Percentiles rank a stretch among this genome's conserved stretches.
Conservation (phyloP, 2,888 invertebrate species). For the Desoria tigrina region DNA sequence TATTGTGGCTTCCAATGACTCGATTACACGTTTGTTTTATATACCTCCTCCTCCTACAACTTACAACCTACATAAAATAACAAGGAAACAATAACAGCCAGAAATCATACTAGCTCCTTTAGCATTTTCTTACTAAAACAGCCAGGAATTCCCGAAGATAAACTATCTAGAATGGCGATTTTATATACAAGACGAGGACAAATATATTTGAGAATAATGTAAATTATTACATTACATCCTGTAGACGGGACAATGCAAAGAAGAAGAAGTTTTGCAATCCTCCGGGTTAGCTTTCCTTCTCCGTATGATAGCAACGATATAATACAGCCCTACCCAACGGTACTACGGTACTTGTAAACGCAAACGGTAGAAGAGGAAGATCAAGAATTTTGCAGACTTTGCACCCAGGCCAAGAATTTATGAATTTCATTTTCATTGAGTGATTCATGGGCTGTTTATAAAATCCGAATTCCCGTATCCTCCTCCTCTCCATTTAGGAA, state of each 20-base stretch:
- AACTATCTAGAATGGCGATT: conserved; percentile 8
- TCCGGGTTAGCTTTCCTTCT: too few relatives aligned
- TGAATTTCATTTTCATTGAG: conserved; percentile 22
- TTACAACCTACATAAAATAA: too few relatives aligned
- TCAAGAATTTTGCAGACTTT: conserved; percentile 17
- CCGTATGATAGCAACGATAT: neutral
- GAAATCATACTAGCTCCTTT: too few relatives aligned
- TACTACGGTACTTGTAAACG: neutral
- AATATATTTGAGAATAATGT: conserved; percentile 20
- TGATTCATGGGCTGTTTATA: conserved; percentile 21
- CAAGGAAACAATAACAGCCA: too few relatives aligned
- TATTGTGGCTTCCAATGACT: too few relatives aligned
- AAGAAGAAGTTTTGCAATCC: too few relatives aligned
- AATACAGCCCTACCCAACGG: neutral
- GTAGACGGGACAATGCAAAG: neutral
- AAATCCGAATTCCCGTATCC: conserved; percentile 13
- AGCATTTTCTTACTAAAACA: too few relatives aligned
- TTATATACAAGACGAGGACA: neutral
- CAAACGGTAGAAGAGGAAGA: neutral
- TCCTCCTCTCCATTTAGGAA: neutral
- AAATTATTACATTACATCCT: conserved; percentile 13
- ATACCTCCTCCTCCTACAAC: too few relatives aligned
- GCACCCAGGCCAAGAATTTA: conserved; percentile 19
- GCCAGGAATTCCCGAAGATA: conserved; percentile 6
- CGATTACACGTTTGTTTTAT: too few relatives aligned